A percentile compares a stretch with the other conserved stretches of the same genome.
Conservation (phyloP, 2,888 invertebrate species). For the Drosophila picticornis region DNA sequence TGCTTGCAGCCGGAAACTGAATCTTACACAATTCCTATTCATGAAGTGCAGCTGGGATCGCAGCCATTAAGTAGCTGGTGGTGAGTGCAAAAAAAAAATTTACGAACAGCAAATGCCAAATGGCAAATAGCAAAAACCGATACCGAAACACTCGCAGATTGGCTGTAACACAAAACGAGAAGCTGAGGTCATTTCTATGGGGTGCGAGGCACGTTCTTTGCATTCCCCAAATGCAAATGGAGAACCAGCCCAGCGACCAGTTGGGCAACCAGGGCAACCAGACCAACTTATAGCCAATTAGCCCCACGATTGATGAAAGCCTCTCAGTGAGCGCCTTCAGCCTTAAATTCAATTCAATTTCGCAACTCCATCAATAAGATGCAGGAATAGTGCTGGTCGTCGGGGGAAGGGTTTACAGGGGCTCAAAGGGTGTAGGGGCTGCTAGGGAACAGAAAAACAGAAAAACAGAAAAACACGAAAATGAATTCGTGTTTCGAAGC, state of each 20-base stretch:
- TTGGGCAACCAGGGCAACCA: neutral
- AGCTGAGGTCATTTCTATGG: slow-evolving; percentile 41
- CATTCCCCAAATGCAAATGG: slow-evolving; percentile 30
- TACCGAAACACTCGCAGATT: slow-evolving; percentile 22
- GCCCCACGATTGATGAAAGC: slow-evolving; percentile 10
- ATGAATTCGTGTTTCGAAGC: slow-evolving; percentile 33
- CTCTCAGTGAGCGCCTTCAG: slow-evolving; percentile 1
- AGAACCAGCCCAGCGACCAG: slow-evolving; percentile 10
- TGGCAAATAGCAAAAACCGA: neutral
- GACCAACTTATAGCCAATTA: slow-evolving; percentile 4
- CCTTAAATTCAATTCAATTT: slow-evolving; percentile 21
- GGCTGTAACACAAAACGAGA: slow-evolving; percentile 38
- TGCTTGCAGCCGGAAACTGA: slow-evolving; percentile 6
- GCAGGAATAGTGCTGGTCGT: neutral
- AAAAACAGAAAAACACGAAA: slow-evolving; percentile 40
- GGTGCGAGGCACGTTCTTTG: slow-evolving; percentile 43
- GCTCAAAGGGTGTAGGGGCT: neutral
- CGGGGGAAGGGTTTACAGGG: neutral
- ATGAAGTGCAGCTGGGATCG: slow-evolving; percentile 8
- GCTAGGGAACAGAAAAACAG: slow-evolving; percentile 23
- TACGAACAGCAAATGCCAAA: neutral
- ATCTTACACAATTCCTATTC: slow-evolving; percentile 13
- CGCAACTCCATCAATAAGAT: neutral
- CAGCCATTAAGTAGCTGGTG: slow-evolving; percentile 30
- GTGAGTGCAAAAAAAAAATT: slow-evolving; percentile 11